Conservation (phyloP, 2,113 vertebrate genomes). For the rabbit (Oryctolagus cuniculus) region mOryCun1.1 NC_091447.1:21424501-21425000, state of each 20-base stretch:
- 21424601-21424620: slow-evolving; percentile 52
- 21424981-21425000: slow-evolving; percentile 29
- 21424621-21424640: slow-evolving; percentile 68
- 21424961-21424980: slow-evolving; percentile 38
- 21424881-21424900: slow-evolving; percentile 19
- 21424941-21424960: slow-evolving; percentile 46
- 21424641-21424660: slow-evolving; percentile 11
- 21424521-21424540: slow-evolving; percentile 29
- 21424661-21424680: slow-evolving; percentile 62
- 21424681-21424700: slow-evolving; percentile 12
- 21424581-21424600: neutral
- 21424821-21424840: neutral
- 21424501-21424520: slow-evolving; percentile 56
- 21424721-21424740: neutral
- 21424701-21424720: slow-evolving; percentile 41
- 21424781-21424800: slow-evolving; percentile 59
- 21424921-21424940: slow-evolving; percentile 60
- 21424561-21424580: neutral
- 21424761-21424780: neutral
- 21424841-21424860: neutral
- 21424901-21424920: neutral
- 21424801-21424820: slow-evolving; percentile 13
- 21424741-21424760: neutral
- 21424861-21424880: slow-evolving; percentile 17
- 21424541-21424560: slow-evolving; percentile 59